Conservation (phyloP, 2,113 vertebrate genomes). For the Cnemophilus loriae region DNA sequence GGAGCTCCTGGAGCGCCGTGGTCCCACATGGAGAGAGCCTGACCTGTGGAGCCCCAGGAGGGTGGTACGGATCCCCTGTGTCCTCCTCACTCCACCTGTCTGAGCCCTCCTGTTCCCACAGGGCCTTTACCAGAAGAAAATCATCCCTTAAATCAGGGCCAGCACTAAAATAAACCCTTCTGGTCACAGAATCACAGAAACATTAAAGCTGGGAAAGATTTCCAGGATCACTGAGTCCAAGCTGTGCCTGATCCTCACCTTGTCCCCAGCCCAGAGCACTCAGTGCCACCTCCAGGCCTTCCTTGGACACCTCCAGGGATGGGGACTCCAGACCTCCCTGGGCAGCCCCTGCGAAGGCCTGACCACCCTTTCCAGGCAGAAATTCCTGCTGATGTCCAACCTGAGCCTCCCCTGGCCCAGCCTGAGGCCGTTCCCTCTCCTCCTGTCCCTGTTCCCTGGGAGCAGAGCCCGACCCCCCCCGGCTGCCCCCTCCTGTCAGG, state of each 20-base stretch:
- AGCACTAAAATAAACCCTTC: background rate
- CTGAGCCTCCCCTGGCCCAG: background rate
- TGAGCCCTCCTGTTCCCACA: background rate
- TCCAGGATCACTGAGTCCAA: rapidly evolving
- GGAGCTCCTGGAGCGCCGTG: rapidly evolving
- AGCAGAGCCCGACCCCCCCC: background rate
- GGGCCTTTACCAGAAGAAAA: background rate
- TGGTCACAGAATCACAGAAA: background rate
- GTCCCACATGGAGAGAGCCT: background rate
- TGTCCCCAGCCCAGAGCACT: background rate
- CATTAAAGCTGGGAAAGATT: background rate
- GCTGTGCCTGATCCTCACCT: rapidly evolving
- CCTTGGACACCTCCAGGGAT: background rate
- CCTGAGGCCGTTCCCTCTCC: background rate
- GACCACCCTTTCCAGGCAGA: rapidly evolving
- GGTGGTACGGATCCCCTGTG: background rate
- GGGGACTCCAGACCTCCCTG: background rate
- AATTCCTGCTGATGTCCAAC: background rate
- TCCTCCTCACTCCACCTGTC: background rate
- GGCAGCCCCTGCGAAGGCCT: background rate
- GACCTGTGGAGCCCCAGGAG: background rate
- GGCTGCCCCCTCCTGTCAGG: background rate
- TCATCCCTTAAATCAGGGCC: background rate
- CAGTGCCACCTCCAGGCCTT: rapidly evolving
- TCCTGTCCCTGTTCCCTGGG: background rate